Base-by-base conservation (phyloP, 2,797 vertebrate genomes). In the Sebastes cheni region DNA sequence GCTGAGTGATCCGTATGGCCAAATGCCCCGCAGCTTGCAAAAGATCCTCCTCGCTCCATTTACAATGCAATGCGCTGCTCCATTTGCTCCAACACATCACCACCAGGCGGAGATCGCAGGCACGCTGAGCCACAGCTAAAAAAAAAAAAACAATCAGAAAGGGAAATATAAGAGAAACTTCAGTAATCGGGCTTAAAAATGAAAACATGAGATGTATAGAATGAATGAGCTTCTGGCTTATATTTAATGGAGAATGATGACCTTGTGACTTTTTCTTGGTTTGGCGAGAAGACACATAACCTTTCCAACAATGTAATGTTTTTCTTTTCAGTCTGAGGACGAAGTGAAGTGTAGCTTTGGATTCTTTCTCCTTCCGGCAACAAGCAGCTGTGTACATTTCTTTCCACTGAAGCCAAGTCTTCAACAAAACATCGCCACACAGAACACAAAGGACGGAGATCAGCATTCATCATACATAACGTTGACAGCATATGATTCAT, bases 351-450 rank as follows among this genome's bases (percentile, higher is more conserved):
- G 87, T 54, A 55, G 97, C 97, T 36, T 80, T 94, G 46, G 72
- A 70, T 75, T 93, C 90, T 62, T 91, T 94, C 78, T 88, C 74
- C 77, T 89, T 96, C n/a, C 95, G 90, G 59, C 30, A 80, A 87
- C 88, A 89, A 39, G 62, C 84, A 16, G 68, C 27, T 2, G 85
- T 62, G 55, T 95, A 91, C 69, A 91, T 86, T 6, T 94, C 89
- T 84, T 68, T 96, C 98, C 97, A 99, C 50, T 78, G 93, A 73
- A 93, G 66, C 97, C 96, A 99, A 22, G 92, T 94, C 98, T 99
- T 83, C 18, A 11, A 85, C 34, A 58, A 34, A 74, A 39, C 7
- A 83, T 67, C 2, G 67, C 18, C 11, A 67, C 23, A 39, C 36
- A 34, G 32, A 56, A 56, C 18, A 27, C 20, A 80, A 54, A 16